phyloP scores from a whole-genome alignment of 2,797 vertebrate genomes.

The Hapalemur alaotrensis region DNA sequence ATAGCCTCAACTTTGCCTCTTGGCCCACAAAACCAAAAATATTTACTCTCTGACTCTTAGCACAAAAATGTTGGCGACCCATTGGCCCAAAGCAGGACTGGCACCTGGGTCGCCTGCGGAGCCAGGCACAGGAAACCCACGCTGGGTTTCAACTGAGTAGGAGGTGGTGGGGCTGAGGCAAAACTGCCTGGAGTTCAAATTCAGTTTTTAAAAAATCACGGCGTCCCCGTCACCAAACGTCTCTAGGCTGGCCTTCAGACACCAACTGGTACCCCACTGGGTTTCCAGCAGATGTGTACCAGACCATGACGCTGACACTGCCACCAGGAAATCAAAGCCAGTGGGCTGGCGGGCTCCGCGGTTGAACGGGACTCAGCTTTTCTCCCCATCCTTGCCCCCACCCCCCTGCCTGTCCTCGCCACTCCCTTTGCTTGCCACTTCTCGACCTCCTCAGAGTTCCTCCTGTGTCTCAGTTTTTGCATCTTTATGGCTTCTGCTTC shows the following conservation, averaged over 20 bases:
- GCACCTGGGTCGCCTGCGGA: neutral
- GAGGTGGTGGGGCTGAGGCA: neutral
- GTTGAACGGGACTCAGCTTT: fast-evolving
- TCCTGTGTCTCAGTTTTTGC: neutral
- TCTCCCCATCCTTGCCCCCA: neutral
- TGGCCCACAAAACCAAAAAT: neutral
- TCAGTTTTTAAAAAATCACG: neutral
- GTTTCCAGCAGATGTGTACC: neutral
- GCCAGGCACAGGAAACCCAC: neutral
- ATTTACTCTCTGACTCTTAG: neutral
- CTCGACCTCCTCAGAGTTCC: neutral
- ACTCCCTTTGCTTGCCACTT: fast-evolving
- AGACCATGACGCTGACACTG: neutral
- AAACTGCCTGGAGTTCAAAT: neutral
- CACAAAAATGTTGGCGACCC: neutral
- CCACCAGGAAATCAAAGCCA: neutral
- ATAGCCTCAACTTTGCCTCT: neutral
- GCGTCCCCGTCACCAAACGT: fast-evolving
- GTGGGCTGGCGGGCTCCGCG: neutral
- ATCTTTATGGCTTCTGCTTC: neutral
- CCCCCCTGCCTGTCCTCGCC: neutral
- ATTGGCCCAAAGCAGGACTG: neutral
- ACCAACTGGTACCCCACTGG: fast-evolving
- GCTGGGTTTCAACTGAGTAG: neutral
- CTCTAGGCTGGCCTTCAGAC: neutral